A percentile compares a stretch with the other conserved stretches of the same genome.
These are phyloP conservation scores for Chaetodon auriga DNA, from an alignment of 2,113 vertebrate genomes.

Conservation along the genomic window DNA sequence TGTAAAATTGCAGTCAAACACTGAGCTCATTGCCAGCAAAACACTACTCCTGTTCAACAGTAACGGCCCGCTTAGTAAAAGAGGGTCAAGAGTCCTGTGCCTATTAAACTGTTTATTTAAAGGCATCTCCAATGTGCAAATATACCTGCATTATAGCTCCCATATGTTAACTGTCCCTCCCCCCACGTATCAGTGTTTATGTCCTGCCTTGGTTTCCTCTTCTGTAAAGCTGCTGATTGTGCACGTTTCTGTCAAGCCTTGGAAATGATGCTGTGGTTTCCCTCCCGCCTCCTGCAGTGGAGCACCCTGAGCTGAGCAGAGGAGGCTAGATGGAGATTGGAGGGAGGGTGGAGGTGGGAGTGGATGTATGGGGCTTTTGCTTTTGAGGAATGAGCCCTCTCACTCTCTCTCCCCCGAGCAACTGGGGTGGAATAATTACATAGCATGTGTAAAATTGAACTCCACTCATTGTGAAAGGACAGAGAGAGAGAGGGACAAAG, in stretches of 20 bases:
- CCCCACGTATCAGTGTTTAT: neutral
- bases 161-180: too few species aligned
- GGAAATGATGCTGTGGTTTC: conserved; percentile 37
- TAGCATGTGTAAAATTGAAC: conserved; percentile 40
- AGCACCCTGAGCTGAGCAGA: conserved; percentile 13
- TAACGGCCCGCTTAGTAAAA: neutral
- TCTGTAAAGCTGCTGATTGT: conserved; percentile 47
- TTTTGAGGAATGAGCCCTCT: conserved; percentile 59
- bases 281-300: conserved; percentile 22
- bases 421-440: conserved; percentile 58
- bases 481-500: conserved; percentile 9
- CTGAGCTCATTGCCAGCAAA: neutral
- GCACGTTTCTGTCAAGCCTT: conserved; percentile 23
- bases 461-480: conserved; percentile 4
- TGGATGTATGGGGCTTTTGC: conserved; percentile 24
- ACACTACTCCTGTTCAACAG: neutral
- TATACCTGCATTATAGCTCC: neutral
- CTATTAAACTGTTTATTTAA: neutral
- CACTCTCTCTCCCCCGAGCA: conserved; percentile 20
- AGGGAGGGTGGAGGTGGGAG: neutral
- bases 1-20: neutral
- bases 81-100: neutral
- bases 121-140: neutral
- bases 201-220: conserved; percentile 19
- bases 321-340: neutral